These are phyloP conservation scores for Heteractis magnifica DNA, from an alignment of 92 coral and sea anemone species.

Conservation along the genomic window DNA sequence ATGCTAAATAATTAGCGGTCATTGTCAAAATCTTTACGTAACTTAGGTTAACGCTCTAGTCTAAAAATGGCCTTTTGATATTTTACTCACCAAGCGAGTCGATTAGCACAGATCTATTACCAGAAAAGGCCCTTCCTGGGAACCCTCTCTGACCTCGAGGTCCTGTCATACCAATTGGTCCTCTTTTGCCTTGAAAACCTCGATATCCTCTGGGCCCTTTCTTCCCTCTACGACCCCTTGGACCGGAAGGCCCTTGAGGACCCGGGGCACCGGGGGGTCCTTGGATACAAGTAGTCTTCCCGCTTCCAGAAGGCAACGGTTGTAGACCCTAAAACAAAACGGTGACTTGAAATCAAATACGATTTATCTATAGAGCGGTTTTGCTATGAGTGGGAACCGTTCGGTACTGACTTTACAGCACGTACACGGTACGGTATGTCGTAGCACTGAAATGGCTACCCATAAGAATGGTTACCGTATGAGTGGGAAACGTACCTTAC, in stretches of 20 bases:
- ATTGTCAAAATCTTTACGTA: too few relatives aligned
- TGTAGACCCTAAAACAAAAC: neutral
- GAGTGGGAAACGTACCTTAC: too few relatives aligned
- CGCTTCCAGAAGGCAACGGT: neutral
- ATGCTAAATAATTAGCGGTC: too few relatives aligned
- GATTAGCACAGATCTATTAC: slow-evolving; percentile 58
- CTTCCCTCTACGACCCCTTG: slow-evolving; percentile 53
- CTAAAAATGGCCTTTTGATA: too few relatives aligned
- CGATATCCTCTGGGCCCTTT: slow-evolving; percentile 59
- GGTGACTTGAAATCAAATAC: too few relatives aligned
- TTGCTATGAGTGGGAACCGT: too few relatives aligned
- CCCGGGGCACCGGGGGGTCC: slow-evolving; percentile 34
- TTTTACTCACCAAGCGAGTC: slow-evolving; percentile 56
- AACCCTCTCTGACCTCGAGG: slow-evolving; percentile 59
- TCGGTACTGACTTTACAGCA: too few relatives aligned
- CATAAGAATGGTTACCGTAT: too few relatives aligned
- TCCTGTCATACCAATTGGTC: slow-evolving; percentile 67
- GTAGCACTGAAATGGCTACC: too few relatives aligned
- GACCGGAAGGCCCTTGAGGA: slow-evolving; percentile 66
- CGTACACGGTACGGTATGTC: too few relatives aligned
- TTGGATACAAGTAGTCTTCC: neutral
- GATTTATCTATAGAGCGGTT: too few relatives aligned
- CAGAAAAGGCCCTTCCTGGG: slow-evolving; percentile 70
- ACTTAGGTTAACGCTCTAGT: too few relatives aligned
- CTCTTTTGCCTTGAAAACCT: slow-evolving; percentile 74